Evolutionary conservation across 2,797 vertebrate genomes (phyloP), one percentile per base, ranked within the genome.

Genomic region (Muscicapa striata): DNA sequence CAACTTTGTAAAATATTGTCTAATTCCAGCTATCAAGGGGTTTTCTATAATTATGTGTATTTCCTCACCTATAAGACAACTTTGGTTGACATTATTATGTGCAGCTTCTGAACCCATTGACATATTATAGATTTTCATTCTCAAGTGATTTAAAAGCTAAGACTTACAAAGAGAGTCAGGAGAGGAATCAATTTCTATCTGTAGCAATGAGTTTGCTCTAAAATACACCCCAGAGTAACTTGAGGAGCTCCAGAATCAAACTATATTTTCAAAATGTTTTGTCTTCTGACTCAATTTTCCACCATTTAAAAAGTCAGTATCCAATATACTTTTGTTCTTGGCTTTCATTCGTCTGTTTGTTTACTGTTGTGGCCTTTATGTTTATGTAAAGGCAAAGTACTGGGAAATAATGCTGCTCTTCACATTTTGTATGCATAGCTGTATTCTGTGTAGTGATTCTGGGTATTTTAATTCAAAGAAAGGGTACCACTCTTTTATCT

Each of bases 211-310:
- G 26, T 18, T 83, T 52, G 67, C 21, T 83, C 34, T 85, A 75
- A 82, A 76, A 59, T 63, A 38, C 6, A 57, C 32, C 4, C 32
- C 26, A 41, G 38, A 63, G 49, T 55, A 93, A 77, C 10, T 19
- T 40, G 8, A 84, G 13, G 26, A 90, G 54, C 17, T 84, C 24
- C 54, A 21, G 41, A 76, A 29, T 78, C 4, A 29, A 84, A 73
- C 20, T 6, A 18, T 41, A 82, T 59, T 87, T 89, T 41, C 6
- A 84, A 90, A 90, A 48, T 84, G 41, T 41, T 89, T 89, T 93
- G 32, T 54, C 11, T 23, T 67, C 34, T 54, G n/a, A 70, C 19
- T 76, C 22, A 63, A n/a, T 57, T 82, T 79, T 32, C 49, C 15
- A 55, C 5, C 21, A 48, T 67, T 87, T 83, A 57, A 49, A 55